These are phyloP conservation scores for Acanthis flammea DNA, from an alignment of 2,797 vertebrate species.

Conservation along the genomic window DNA sequence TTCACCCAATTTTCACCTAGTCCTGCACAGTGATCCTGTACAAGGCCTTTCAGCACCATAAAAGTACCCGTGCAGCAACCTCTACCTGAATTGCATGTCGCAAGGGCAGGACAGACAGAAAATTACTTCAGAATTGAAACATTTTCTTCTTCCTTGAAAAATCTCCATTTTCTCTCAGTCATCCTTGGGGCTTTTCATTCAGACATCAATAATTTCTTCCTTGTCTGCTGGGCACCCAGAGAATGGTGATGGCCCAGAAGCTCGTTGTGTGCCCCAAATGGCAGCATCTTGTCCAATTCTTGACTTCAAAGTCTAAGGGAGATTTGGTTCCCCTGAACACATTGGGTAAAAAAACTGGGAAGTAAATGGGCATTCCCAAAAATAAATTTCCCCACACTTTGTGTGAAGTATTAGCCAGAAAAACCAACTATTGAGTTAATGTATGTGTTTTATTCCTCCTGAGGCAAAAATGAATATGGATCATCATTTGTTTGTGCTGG, in stretches of 20 bases:
- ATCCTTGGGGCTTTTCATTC: neutral
- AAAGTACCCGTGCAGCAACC: neutral
- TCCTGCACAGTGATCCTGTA: neutral
- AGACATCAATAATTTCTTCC: neutral
- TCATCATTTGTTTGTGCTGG: slow-evolving; percentile 16
- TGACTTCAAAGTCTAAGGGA: neutral
- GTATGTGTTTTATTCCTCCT: neutral
- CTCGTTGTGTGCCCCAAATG: neutral
- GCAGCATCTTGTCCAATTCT: neutral
- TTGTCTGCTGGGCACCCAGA: neutral
- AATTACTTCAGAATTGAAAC: neutral
- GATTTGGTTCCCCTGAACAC: neutral
- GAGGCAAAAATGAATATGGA: neutral
- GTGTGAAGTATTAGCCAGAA: neutral
- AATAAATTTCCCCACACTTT: neutral
- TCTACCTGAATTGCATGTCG: fast-evolving
- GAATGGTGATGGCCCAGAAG: neutral
- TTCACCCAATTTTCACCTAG: neutral
- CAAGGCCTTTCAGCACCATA: fast-evolving
- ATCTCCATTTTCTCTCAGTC: neutral
- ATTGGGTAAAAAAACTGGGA: neutral
- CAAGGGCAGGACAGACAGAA: neutral
- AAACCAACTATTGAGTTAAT: neutral
- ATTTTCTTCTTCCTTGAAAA: neutral
- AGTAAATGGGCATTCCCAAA: neutral